Conservation (phyloP, 2,888 invertebrate genomes). For the Halictus quadricinctus region DNA sequence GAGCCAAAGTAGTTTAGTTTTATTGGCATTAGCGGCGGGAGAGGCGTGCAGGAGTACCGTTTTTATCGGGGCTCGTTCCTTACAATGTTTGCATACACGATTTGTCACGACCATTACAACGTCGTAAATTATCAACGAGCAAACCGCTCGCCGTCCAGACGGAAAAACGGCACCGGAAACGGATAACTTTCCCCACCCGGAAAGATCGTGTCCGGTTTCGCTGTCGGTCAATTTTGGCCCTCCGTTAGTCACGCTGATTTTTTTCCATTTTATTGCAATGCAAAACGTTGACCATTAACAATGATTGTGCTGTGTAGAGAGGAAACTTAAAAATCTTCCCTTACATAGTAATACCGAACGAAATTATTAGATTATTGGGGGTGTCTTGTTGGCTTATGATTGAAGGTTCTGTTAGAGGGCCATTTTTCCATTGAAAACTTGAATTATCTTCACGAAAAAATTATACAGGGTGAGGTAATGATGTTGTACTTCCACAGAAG, state of each 20-base stretch:
- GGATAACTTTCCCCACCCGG: slow-evolving; percentile 27
- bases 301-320: too few relatives aligned
- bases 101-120: slow-evolving; percentile 79
- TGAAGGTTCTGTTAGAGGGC: too few relatives aligned
- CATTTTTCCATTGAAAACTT: too few relatives aligned
- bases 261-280: background rate
- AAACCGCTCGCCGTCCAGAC: slow-evolving; percentile 39
- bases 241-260: background rate
- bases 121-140: slow-evolving; percentile 77
- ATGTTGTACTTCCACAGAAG: too few relatives aligned
- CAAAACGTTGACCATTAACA: background rate
- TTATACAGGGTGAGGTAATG: too few relatives aligned
- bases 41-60: slow-evolving; percentile 66
- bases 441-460: too few relatives aligned
- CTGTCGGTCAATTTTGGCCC: background rate
- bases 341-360: too few relatives aligned
- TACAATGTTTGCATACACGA: slow-evolving; percentile 80
- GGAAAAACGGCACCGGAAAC: slow-evolving; percentile 34
- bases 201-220: background rate
- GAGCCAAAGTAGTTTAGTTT: slow-evolving; percentile 76
- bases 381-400: too few relatives aligned
- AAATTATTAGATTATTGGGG: too few relatives aligned
- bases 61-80: slow-evolving; percentile 76
- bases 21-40: slow-evolving; percentile 72
- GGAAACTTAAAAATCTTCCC: too few relatives aligned